These are phyloP conservation scores for Calephelis nemesis DNA, from an alignment of 1,140 invertebrate genomes.

Conservation along the genomic window DNA sequence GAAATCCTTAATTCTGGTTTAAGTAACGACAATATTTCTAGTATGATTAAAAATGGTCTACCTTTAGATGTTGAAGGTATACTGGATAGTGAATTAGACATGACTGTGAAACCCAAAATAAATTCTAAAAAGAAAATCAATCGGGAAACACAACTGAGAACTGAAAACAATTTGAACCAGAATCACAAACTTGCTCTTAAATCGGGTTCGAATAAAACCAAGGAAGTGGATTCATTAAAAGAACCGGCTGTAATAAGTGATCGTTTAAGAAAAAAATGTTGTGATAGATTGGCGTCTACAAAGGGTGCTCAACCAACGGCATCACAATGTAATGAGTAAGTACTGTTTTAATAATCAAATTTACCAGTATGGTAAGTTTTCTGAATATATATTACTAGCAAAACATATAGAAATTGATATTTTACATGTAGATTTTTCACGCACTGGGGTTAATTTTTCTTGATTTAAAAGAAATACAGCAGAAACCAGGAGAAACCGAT, in stretches of 20 bases:
- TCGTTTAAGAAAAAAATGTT: conserved; percentile 57
- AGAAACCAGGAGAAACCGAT: no score
- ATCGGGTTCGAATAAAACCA: conserved; percentile 57
- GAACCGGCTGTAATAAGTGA: conserved; percentile 54
- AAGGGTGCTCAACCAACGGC: conserved; percentile 69
- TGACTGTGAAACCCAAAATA: conserved; percentile 17
- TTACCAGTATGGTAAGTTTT: neutral
- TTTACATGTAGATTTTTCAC: neutral
- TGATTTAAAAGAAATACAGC: no score
- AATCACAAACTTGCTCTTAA: conserved; percentile 69
- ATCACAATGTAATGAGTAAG: conserved; percentile 77
- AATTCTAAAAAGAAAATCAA: neutral
- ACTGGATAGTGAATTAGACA: conserved; percentile 62
- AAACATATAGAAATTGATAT: neutral
- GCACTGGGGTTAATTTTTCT: no score
- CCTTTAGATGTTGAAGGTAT: conserved; percentile 47
- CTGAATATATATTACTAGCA: neutral
- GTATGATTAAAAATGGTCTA: conserved; percentile 63
- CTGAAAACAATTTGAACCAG: conserved; percentile 54
- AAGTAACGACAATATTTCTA: conserved; percentile 56
- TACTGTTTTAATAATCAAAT: conserved; percentile 32
- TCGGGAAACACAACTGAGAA: neutral
- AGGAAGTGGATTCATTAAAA: conserved; percentile 54
- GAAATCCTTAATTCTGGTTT: conserved; percentile 53
- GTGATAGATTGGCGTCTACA: conserved; percentile 63